These are phyloP conservation scores for Danio choprae DNA, from an alignment of 2,797 vertebrate genomes.

Conservation along the genomic window DNA sequence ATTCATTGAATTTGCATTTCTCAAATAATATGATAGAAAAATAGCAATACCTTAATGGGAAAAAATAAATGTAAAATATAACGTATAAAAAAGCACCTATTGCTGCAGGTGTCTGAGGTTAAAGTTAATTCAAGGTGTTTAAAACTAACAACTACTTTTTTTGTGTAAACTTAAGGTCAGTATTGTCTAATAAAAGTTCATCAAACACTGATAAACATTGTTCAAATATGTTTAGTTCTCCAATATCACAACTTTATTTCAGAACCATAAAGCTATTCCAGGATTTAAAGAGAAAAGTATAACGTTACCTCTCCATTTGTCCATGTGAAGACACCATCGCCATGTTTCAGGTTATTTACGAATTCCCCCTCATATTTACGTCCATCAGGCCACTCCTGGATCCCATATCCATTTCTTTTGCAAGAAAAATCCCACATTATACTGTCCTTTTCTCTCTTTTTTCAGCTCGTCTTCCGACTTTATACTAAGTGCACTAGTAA, in stretches of 20 bases:
- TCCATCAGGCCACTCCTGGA: slow-evolving; percentile 81
- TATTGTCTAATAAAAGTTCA: not conserved
- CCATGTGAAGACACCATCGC: slow-evolving; percentile 77
- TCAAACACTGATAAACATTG: too few relatives aligned
- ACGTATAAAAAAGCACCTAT: too few relatives aligned
- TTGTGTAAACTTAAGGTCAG: too few relatives aligned
- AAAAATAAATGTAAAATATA: not conserved
- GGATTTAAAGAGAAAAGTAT: too few relatives aligned
- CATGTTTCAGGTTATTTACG: slow-evolving; percentile 79
- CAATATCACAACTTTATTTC: not conserved
- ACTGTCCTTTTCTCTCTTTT: not conserved
- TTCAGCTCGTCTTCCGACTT: not conserved
- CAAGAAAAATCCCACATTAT: not conserved
- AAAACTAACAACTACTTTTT: too few relatives aligned
- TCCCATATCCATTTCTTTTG: slow-evolving; percentile 48
- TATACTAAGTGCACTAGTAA: not conserved
- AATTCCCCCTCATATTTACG: slow-evolving; percentile 82
- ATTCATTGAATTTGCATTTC: not conserved
- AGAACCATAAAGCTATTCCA: not conserved
- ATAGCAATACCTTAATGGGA: not conserved
- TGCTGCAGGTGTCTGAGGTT: too few relatives aligned
- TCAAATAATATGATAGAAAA: not conserved
- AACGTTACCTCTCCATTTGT: slow-evolving; percentile 80
- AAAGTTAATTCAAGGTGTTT: too few relatives aligned
- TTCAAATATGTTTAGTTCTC: too few relatives aligned